A percentile compares a stretch with the other conserved stretches of the same genome.
phyloP scores from a whole-genome alignment of 92 coral and sea anemone species.

The Umimayanthus chanpuru region DNA sequence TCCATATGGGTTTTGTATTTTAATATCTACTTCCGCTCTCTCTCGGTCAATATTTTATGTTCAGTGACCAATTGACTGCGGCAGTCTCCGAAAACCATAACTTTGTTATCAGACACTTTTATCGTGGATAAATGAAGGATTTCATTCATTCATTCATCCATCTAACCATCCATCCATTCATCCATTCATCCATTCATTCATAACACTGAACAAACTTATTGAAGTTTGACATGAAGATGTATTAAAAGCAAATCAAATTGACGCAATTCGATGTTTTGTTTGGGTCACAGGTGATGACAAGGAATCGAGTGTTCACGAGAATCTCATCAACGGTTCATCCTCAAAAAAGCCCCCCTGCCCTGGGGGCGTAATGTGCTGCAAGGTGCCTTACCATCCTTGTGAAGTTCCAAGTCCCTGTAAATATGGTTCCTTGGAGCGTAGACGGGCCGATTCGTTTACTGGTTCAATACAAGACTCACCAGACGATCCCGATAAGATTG shows the following conservation, averaged over 20 bases:
- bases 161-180: too few relatives aligned
- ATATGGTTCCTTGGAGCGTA: constrained; percentile 27
- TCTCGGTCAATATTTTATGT: too few relatives aligned
- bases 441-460: not conserved
- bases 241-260: not conserved
- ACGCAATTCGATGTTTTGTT: not conserved
- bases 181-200: too few relatives aligned
- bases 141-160: too few relatives aligned
- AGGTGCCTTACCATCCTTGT: constrained; percentile 24
- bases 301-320: not conserved
- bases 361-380: constrained; percentile 29
- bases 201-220: too few relatives aligned
- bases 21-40: too few relatives aligned
- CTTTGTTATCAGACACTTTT: too few relatives aligned
- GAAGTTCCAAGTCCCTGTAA: constrained; percentile 12
- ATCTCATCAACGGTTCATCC: not conserved
- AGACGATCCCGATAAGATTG: constrained; percentile 16
- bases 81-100: too few relatives aligned
- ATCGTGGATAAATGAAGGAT: too few relatives aligned
- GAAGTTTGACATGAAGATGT: too few relatives aligned
- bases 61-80: too few relatives aligned
- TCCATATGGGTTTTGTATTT: too few relatives aligned
- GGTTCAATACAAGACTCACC: constrained; percentile 27
- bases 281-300: not conserved
- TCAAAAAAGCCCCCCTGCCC: constrained; percentile 31